Base-by-base conservation (phyloP, 2,797 vertebrate species). In the Malacoraja senta region DNA sequence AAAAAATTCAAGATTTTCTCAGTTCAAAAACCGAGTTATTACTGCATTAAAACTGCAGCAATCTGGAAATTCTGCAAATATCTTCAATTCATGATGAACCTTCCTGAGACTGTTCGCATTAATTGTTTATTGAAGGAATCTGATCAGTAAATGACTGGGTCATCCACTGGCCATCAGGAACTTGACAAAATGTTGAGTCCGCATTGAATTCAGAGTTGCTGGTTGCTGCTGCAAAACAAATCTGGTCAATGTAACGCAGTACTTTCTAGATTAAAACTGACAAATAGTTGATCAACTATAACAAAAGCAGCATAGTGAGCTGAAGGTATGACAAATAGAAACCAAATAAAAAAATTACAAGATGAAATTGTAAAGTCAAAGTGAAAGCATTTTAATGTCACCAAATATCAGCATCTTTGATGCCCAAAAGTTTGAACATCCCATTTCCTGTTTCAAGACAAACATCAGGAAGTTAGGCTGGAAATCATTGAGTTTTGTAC, bases 91-190 rank as follows among this genome's bases (percentile, higher is more conserved):
- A 68, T 95, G 93, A 97, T 0, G 94, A 72, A 0, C 94, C 96
- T 94, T 95, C 96, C 91, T 94, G 95, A 63, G 94, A 95, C 79
- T 15, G 96, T 0, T 94, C 95, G 72, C 95, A 91, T 93, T 94
- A 95, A 0, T 96, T 95, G 93, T 19, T 94, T 91, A 96, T 97
- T 94, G 97, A 97, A 0, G 98, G 96, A 94, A 98, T 97, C 96
- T 97, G 97, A 93, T 99, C 98, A 24, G 97, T 95, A 63, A 98
- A 98, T 0, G 97, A 96, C 93, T 97, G 97, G 0, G 95, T 95
- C 97, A 98, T 97, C 98, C 98, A 99, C 91, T 98, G 97, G 93
- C 97, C 97, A 0, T 98, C 97, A 1, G 97, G 96, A 93, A 97
- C 94, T 38, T 97, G 96, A 0, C 95, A 93, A 0, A 96, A 97